These are phyloP conservation scores for Diploscapter pachys DNA, from an alignment of 1,140 invertebrate species.

Conservation along the genomic window DNA sequence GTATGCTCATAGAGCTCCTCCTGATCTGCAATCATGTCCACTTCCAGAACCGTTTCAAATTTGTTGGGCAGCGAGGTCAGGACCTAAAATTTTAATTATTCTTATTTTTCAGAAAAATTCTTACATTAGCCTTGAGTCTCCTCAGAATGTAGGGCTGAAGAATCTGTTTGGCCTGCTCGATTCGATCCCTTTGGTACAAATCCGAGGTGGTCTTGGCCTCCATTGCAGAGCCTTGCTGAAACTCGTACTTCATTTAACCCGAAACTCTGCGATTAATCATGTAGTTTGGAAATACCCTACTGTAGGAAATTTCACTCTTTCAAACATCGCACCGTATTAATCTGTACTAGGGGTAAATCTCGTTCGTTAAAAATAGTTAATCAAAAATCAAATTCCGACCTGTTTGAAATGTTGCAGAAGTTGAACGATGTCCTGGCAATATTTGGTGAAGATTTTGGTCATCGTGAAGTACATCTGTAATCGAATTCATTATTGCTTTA, in stretches of 20 bases:
- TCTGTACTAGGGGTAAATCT: no score
- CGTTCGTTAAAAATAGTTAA: background rate
- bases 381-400: background rate
- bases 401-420: slow-evolving; percentile 70
- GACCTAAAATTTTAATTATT: slow-evolving; percentile 66
- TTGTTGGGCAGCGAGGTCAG: slow-evolving; percentile 73
- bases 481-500: no score
- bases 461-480: slow-evolving; percentile 86
- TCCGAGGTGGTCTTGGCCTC: slow-evolving; percentile 43
- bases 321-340: no score
- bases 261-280: background rate
- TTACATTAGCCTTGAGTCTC: slow-evolving; percentile 73
- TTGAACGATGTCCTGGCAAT: slow-evolving; percentile 79
- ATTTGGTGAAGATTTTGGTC: slow-evolving; percentile 85
- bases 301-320: no score
- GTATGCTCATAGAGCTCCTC: slow-evolving; percentile 72
- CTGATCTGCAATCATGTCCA: slow-evolving; percentile 72
- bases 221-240: background rate
- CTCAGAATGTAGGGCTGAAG: slow-evolving; percentile 92
- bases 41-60: slow-evolving; percentile 68
- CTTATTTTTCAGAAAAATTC: slow-evolving; percentile 28
- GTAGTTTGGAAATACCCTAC: no score
- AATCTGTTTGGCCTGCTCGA: slow-evolving; percentile 82
- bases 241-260: slow-evolving; percentile 4
- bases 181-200: slow-evolving; percentile 48